Percentiles rank a stretch among this genome's conserved stretches.
Evolutionary conservation across 2,888 invertebrate species (phyloP).

Genomic region (Ichneumoninae sp.): DNA sequence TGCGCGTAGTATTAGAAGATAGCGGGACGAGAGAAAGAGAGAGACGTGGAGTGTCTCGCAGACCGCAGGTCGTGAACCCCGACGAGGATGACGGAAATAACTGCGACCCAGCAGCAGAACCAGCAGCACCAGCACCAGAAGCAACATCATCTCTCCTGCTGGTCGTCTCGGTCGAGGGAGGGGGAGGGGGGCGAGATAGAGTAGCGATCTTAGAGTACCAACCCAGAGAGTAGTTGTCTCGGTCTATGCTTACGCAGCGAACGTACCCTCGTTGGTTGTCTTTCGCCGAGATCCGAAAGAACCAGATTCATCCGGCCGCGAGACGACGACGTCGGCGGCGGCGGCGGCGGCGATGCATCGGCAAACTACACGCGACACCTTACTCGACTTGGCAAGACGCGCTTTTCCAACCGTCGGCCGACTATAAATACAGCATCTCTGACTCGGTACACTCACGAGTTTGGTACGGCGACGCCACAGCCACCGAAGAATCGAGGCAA

Average conservation of each 20-base stretch:
- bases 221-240: conserved; percentile 50
- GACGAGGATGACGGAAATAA: conserved; percentile 77
- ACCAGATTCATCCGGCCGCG: conserved; percentile 78
- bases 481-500: conserved; percentile 4
- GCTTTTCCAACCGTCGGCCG: conserved; percentile 75
- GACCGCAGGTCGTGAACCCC: conserved; percentile 77
- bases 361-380: conserved; percentile 76
- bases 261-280: conserved; percentile 40
- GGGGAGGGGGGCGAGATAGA: conserved; percentile 25
- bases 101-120: conserved; percentile 67
- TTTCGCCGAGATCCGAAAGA: conserved; percentile 63
- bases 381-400: conserved; percentile 81
- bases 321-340: conserved; percentile 45
- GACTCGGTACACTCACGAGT: conserved; percentile 59
- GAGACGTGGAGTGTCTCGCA: conserved; percentile 57
- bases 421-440: conserved; percentile 61
- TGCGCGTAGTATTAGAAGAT: conserved; percentile 50
- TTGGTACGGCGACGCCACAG: conserved; percentile 54
- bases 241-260: conserved; percentile 63
- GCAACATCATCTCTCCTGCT: conserved; percentile 42
- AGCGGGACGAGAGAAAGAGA: conserved; percentile 27
- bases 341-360: conserved; percentile 58
- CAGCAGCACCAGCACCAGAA: conserved; percentile 44
- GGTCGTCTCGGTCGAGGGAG: conserved; percentile 36
- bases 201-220: conserved; percentile 40